Evolutionary conservation across 2,888 invertebrate species (phyloP), one percentile per base, ranked within the genome.

Genomic region (Aelia acuminata): DNA sequence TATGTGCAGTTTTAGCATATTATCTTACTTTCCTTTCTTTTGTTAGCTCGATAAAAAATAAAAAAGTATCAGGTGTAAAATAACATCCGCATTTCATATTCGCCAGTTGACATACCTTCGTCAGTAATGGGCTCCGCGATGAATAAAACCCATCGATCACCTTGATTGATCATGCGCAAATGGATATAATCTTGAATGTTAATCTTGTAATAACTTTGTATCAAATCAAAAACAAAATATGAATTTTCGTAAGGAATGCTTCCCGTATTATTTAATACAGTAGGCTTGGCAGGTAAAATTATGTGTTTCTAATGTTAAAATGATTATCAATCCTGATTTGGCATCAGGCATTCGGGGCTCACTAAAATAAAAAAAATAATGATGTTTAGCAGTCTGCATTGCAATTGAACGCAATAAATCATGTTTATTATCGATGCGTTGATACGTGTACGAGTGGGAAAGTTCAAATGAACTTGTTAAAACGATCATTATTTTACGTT

Each of bases 181-280:
- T 18, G n/a, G 26, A 57, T 57, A 26, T 57, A 57, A 57, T 57
- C 57, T 57, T 26, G 26, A 57, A 57, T 57, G 26, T 57, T 26
- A 57, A 57, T 57, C 57, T 57, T 57, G 57, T 57, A 57, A 57
- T 57, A 57, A 57, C 26, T 57, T 57, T 57, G 13, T 57, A 57
- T 57, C 10, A 26, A n/a, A 57, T 26, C 13, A 10, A 1, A n/a
- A 53, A 57, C 57, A 26, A 26, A n/a, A n/a, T n/a, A n/a, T n/a
- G n/a, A n/a, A n/a, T n/a, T n/a, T n/a, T n/a, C n/a, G n/a, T n/a
- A n/a, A n/a, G n/a, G n/a, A n/a, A 26, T 11, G 57, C 11, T n/a
- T 5, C 26, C 22, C n/a, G n/a, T 57, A 11, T 26, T 8, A 1
- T 57, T 26, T 11, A 26, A 26, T 26, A 4, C 26, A 57, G n/a